These are phyloP conservation scores for Hipparchia sbordonii DNA, from an alignment of 2,888 invertebrate genomes.

Conservation along the genomic window DNA sequence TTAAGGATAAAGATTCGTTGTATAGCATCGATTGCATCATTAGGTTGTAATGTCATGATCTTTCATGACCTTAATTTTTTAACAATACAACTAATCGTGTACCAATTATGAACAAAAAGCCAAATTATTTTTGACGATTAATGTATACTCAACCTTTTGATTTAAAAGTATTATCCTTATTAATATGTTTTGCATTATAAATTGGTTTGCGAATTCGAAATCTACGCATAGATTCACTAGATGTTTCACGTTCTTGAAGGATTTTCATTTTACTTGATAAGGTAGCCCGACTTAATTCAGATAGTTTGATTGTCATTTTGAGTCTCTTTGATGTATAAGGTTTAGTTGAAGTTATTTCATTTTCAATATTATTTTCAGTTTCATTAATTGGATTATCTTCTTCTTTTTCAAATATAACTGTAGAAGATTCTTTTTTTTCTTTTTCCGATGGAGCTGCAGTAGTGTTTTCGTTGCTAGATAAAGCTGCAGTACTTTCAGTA, in stretches of 20 bases:
- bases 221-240: conserved; percentile 1
- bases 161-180: background rate
- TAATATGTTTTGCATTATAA: background rate
- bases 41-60: no score
- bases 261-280: background rate
- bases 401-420: background rate
- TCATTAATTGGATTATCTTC: background rate
- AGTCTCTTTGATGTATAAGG: background rate
- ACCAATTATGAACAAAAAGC: background rate
- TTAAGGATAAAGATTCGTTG: no score
- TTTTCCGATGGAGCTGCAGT: background rate
- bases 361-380: background rate
- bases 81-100: no score
- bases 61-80: no score
- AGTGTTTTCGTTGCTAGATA: background rate
- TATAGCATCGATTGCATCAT: no score
- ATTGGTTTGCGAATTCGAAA: background rate
- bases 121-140: background rate
- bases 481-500: background rate
- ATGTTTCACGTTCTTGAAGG: background rate
- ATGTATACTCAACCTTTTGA: background rate
- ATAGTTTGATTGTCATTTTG: conserved; percentile 6
- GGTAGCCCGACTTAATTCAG: background rate
- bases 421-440: conserved; percentile 1
- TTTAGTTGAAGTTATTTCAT: background rate